Evolutionary conservation across 2,888 invertebrate genomes (phyloP).

Genomic region (Flexamia atlantica): DNA sequence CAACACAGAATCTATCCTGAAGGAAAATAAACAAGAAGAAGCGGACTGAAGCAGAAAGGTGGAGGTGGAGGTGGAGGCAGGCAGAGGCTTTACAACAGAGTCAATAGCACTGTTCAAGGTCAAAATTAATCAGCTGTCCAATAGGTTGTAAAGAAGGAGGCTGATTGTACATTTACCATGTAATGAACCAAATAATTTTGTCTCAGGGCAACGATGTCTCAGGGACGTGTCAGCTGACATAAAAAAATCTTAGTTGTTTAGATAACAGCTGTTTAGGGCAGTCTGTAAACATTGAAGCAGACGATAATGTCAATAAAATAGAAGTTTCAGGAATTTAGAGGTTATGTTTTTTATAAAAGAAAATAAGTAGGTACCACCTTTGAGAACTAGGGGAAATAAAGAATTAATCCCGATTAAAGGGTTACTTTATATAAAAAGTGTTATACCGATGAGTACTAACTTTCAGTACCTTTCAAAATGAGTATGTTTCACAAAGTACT

Average conservation of each 20-base stretch:
- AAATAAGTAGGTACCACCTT: too few species aligned
- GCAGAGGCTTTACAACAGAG: slow-evolving; percentile 4
- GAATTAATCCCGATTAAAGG: too few species aligned
- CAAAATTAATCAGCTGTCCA: slow-evolving; percentile 21
- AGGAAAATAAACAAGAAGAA: too few species aligned
- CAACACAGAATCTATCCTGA: slow-evolving; percentile 1
- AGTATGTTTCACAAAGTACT: not conserved
- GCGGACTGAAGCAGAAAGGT: not conserved
- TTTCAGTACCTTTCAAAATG: not conserved
- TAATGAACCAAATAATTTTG: too few species aligned
- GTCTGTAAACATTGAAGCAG: not conserved
- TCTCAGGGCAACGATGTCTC: too few species aligned
- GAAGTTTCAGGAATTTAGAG: not conserved
- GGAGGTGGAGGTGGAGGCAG: not conserved
- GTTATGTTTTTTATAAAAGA: not conserved
- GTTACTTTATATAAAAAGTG: not conserved
- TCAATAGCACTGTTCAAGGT: slow-evolving; percentile 36
- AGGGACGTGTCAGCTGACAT: too few species aligned
- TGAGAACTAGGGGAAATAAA: too few species aligned
- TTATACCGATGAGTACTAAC: not conserved
- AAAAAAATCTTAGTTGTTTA: too few species aligned
- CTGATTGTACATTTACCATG: too few species aligned
- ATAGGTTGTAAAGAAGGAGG: not conserved
- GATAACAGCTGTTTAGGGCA: not conserved
- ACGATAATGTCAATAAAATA: not conserved